A percentile compares a stretch with the other conserved stretches of the same genome.
These are phyloP conservation scores for Psittacula cyanocephala DNA, from an alignment of 2,113 vertebrate species.

Conservation along the genomic window DNA sequence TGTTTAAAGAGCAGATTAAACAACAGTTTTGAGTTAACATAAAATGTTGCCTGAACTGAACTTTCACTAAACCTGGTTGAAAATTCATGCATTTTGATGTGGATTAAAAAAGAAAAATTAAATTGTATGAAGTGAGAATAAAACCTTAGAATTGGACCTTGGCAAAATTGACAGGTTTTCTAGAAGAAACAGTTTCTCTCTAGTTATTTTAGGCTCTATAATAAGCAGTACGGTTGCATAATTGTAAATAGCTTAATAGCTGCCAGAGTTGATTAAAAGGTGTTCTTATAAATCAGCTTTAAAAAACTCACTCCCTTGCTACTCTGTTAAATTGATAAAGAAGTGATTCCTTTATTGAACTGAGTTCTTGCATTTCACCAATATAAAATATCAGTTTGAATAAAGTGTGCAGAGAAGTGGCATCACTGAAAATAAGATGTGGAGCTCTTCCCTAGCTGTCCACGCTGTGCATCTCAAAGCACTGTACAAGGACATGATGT, in stretches of 20 bases:
- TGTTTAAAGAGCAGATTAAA: neutral
- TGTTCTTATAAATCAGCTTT: neutral
- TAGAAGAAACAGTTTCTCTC: neutral
- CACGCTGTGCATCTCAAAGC: neutral
- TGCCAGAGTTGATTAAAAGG: neutral
- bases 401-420: neutral
- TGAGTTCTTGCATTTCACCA: neutral
- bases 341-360: neutral
- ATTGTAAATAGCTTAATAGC: neutral
- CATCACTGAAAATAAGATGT: neutral
- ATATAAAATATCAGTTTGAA: neutral
- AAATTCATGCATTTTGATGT: neutral
- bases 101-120: neutral
- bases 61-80: neutral
- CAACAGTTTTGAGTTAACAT: neutral
- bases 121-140: neutral
- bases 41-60: neutral
- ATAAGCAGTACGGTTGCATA: neutral
- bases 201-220: neutral
- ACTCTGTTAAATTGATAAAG: neutral
- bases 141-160: neutral
- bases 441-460: neutral
- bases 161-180: neutral
- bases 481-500: neutral
- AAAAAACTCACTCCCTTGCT: neutral